phyloP scores from a whole-genome alignment of 23 tunicate species.

The Botrylloides violaceus region DNA sequence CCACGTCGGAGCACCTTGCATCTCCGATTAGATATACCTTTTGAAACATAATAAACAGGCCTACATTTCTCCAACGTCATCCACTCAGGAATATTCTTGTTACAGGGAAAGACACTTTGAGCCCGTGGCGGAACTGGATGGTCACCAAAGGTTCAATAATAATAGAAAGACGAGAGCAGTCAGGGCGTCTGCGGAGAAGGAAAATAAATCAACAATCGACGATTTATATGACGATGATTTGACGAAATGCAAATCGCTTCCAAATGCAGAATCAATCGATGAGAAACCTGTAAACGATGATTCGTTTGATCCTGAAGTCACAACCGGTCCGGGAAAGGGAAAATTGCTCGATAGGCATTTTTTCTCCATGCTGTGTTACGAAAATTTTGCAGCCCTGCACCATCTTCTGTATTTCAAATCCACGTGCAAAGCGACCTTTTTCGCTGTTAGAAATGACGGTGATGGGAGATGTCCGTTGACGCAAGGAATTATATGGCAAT shows the following conservation, averaged over 20 bases:
- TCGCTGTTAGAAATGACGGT: background rate
- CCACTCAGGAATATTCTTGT: too few relatives aligned
- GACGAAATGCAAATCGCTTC: background rate
- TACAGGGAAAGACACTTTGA: background rate
- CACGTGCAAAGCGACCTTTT: slow-evolving; percentile 1
- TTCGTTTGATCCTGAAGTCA: background rate
- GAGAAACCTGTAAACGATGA: background rate
- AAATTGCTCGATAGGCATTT: slow-evolving; percentile 10
- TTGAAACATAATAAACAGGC: too few relatives aligned
- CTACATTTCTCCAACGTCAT: too few relatives aligned
- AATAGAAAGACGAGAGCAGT: background rate
- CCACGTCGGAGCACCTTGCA: too few relatives aligned
- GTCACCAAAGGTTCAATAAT: background rate
- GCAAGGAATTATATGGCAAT: slow-evolving; percentile 14
- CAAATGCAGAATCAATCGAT: too few relatives aligned
- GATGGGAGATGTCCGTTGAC: slow-evolving; percentile 10
- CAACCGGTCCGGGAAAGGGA: background rate
- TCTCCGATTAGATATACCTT: too few relatives aligned
- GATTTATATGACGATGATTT: background rate
- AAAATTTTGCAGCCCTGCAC: slow-evolving; percentile 6
- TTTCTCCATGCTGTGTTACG: slow-evolving; percentile 26
- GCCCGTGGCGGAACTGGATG: background rate
- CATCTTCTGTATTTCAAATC: slow-evolving; percentile 6
- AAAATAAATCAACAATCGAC: background rate
- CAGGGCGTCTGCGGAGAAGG: background rate